Evolutionary conservation across 2,113 vertebrate genomes (phyloP).

Genomic region (Aix galericulata): DNA sequence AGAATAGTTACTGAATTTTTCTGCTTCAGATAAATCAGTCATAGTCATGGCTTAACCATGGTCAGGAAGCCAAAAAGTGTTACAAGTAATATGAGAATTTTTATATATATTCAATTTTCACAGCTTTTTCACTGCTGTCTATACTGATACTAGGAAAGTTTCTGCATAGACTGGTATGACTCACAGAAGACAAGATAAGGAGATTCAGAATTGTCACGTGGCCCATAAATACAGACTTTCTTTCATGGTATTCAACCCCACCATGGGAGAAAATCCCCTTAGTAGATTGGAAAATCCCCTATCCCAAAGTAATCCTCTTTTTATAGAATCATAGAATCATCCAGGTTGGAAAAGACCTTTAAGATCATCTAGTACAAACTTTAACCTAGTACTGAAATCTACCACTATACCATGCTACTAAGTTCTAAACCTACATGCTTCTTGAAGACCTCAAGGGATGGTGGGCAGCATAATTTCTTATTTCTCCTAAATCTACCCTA

Average conservation of each 20-base stretch:
- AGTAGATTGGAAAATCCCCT: neutral
- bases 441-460: no score
- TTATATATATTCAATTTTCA: neutral
- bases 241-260: neutral
- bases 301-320: neutral
- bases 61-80: neutral
- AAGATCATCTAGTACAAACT: no score
- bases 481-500: no score
- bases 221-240: neutral
- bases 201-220: neutral
- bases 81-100: neutral
- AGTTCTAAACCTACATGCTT: no score
- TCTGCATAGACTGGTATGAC: neutral
- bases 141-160: neutral
- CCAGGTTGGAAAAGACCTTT: no score
- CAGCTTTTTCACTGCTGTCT: neutral
- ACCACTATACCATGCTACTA: no score
- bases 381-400: no score
- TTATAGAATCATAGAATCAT: no score
- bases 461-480: no score
- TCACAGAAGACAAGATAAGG: neutral
- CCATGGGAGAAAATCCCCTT: neutral
- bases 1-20: neutral
- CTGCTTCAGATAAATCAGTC: neutral
- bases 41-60: neutral